A percentile compares a stretch with the other conserved stretches of the same genome.
Conservation (phyloP, 2,797 vertebrate species). For the Carcharodon carcharias region DNA sequence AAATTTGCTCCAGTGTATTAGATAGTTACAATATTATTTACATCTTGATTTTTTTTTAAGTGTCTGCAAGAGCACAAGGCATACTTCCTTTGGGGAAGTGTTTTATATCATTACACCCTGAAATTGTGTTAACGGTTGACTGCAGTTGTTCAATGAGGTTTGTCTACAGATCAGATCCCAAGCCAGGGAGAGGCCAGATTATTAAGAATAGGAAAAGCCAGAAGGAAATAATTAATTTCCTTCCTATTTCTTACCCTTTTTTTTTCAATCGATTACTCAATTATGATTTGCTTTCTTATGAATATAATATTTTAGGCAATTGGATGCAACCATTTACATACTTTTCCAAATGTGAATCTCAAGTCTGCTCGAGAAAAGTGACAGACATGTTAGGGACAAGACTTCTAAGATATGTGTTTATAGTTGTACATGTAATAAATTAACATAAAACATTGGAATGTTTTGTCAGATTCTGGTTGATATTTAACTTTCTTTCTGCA, state of each 20-base stretch:
- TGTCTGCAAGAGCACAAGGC: background rate
- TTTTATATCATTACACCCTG: background rate
- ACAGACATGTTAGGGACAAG: background rate
- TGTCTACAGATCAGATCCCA: background rate
- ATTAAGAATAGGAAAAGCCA: background rate
- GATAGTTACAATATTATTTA: background rate
- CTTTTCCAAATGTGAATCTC: background rate
- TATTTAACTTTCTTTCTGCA: slow-evolving; percentile 49
- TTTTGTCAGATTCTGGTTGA: background rate
- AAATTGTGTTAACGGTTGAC: background rate
- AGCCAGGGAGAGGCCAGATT: background rate
- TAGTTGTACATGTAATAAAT: background rate
- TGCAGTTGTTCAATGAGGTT: background rate
- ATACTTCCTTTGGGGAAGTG: background rate
- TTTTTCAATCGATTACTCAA: background rate
- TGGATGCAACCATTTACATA: background rate
- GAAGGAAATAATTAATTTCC: background rate
- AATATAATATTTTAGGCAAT: background rate
- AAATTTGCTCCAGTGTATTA: background rate
- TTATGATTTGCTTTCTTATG: background rate
- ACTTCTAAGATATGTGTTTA: background rate
- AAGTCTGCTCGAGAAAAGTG: background rate
- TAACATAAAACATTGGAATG: background rate
- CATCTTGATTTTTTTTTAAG: background rate
- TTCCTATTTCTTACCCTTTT: background rate